Conservation (phyloP, 2,797 vertebrate species). For the Chelmon rostratus region DNA sequence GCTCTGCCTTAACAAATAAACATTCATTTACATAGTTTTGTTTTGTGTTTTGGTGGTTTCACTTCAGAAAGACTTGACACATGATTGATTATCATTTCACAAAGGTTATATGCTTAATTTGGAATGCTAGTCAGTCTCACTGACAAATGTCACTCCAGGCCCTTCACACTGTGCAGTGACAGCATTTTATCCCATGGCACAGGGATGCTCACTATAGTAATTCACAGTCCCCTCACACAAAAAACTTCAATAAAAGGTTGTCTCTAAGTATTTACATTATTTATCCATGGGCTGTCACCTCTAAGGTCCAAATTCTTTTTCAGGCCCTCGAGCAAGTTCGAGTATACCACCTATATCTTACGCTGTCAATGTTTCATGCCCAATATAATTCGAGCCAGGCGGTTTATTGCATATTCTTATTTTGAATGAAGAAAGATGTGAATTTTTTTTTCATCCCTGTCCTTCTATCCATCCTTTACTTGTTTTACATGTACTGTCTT, state of each 20-base stretch:
- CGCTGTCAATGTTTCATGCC: constrained; percentile 76
- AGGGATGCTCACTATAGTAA: constrained; percentile 48
- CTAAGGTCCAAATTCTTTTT: constrained; percentile 83
- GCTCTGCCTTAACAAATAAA: constrained; percentile 36
- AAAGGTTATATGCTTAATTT: constrained; percentile 76
- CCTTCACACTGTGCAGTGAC: constrained; percentile 57
- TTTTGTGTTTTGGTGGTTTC: constrained; percentile 25
- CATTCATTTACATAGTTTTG: constrained; percentile 12
- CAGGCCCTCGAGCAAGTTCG: constrained; percentile 73
- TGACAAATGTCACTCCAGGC: constrained; percentile 71
- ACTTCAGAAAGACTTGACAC: constrained; percentile 36
- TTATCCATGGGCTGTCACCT: constrained; percentile 83
- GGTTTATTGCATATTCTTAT: constrained; percentile 51
- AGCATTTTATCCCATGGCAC: constrained; percentile 59
- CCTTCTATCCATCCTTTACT: not conserved
- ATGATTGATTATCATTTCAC: constrained; percentile 70
- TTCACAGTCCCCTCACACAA: constrained; percentile 71
- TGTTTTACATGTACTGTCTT: not conserved
- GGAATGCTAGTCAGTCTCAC: constrained; percentile 64
- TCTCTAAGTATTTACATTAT: constrained; percentile 85
- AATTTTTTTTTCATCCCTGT: not conserved
- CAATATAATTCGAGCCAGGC: constrained; percentile 55
- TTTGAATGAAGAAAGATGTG: constrained; percentile 16
- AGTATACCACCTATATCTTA: constrained; percentile 72
- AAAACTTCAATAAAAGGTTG: constrained; percentile 82